These are phyloP conservation scores for Aleadryas rufinucha DNA, from an alignment of 2,113 vertebrate species.

Conservation along the genomic window DNA sequence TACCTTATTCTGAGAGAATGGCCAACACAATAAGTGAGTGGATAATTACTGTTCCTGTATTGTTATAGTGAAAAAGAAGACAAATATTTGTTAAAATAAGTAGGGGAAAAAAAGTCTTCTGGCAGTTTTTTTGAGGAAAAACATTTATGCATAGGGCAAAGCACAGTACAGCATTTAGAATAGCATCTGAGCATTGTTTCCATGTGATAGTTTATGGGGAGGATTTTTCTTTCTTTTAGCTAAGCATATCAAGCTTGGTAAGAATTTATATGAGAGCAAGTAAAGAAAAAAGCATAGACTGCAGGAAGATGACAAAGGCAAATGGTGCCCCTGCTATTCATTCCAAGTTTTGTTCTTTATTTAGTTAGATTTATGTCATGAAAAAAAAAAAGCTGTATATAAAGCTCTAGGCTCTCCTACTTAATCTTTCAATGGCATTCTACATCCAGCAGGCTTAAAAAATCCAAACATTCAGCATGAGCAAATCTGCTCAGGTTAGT, in stretches of 20 bases:
- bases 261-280: neutral
- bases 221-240: neutral
- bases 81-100: neutral
- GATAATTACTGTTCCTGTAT: neutral
- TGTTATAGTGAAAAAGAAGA: neutral
- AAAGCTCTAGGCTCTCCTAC: neutral
- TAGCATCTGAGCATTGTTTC: neutral
- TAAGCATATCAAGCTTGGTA: neutral
- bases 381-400: neutral
- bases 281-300: neutral
- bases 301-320: neutral
- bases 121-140: neutral
- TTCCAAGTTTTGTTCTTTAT: neutral
- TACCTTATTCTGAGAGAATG: neutral
- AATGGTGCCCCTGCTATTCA: neutral
- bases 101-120: neutral
- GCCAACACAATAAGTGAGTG: neutral
- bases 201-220: neutral
- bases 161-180: neutral
- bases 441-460: neutral
- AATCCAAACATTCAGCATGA: neutral
- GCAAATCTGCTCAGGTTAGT: neutral
- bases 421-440: neutral
- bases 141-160: neutral
- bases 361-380: neutral